Percentiles rank a stretch among this genome's conserved stretches.
phyloP scores from a whole-genome alignment of 2,113 vertebrate genomes.

The Ariopsis seemanni region DNA sequence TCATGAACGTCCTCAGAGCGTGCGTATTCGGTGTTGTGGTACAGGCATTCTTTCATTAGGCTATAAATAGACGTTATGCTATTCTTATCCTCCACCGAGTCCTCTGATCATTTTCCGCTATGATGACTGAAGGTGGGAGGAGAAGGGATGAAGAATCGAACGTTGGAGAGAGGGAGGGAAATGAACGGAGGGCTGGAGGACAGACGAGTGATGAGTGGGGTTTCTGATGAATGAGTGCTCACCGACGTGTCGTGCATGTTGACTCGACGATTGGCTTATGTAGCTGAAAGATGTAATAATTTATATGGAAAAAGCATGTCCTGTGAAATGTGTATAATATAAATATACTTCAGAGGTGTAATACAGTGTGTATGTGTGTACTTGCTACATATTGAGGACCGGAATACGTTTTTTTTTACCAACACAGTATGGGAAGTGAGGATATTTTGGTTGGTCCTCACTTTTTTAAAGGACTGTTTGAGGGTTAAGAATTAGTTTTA shows the following conservation, averaged over 20 bases:
- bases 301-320: not conserved
- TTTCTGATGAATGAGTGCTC: constrained; percentile 28
- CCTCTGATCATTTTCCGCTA: constrained; percentile 47
- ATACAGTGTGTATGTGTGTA: constrained; percentile 15
- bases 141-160: not conserved
- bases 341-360: not conserved
- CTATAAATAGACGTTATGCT: constrained; percentile 48
- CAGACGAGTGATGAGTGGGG: constrained; percentile 16
- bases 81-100: constrained; percentile 49
- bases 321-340: not conserved
- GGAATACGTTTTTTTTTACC: no score
- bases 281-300: not conserved
- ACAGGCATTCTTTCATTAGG: constrained; percentile 32
- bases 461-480: no score
- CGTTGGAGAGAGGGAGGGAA: not conserved
- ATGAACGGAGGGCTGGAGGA: not conserved
- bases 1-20: not conserved
- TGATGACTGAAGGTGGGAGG: constrained; percentile 36
- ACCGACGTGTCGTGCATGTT: constrained; percentile 28
- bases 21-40: constrained; percentile 8
- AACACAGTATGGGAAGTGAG: no score
- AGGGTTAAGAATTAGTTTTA: no score
- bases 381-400: not conserved
- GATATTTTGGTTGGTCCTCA: no score
- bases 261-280: not conserved